Evolutionary conservation across 64 coral and sea anemone genomes (phyloP).

Genomic region (Actinia tenebrosa): DNA sequence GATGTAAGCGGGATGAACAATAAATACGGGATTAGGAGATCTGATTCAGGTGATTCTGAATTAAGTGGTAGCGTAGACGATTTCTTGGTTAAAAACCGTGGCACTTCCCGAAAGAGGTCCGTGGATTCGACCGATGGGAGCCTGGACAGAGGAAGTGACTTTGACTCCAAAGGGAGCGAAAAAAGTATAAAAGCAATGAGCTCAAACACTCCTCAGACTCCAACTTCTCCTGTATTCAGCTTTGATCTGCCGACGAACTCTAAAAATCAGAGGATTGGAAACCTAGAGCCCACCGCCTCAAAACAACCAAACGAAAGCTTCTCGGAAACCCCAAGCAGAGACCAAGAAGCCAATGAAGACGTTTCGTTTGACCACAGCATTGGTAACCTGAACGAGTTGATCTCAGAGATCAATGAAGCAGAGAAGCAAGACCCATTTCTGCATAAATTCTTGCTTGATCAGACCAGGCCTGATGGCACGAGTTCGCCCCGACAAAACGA

Average conservation of each 20-base stretch:
- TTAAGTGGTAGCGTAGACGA: conserved; percentile 2
- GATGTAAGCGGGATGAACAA: neutral
- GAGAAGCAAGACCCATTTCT: neutral
- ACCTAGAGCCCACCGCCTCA: neutral
- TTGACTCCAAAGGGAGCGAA: conserved; percentile 3
- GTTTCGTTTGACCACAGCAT: conserved; percentile 10
- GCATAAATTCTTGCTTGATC: neutral
- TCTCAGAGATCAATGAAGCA: conserved; percentile 11
- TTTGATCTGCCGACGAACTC: neutral
- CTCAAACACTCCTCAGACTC: neutral
- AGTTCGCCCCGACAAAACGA: neutral
- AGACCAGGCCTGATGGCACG: neutral
- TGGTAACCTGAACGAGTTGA: conserved; percentile 7
- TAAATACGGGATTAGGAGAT: neutral
- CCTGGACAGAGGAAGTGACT: conserved; percentile 9
- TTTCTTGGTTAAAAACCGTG: neutral
- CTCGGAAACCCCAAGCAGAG: conserved; percentile 19
- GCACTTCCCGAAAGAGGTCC: neutral
- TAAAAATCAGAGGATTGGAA: neutral
- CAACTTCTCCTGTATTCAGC: neutral
- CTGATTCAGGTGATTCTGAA: conserved; percentile 1
- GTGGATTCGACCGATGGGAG: neutral
- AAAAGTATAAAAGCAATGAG: neutral
- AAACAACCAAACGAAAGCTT: conserved; percentile 21
- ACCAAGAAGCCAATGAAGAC: neutral